A percentile compares a stretch with the other conserved stretches of the same genome.
Conservation (phyloP, 2,888 invertebrate genomes). For the Periphyllus acericola region DNA sequence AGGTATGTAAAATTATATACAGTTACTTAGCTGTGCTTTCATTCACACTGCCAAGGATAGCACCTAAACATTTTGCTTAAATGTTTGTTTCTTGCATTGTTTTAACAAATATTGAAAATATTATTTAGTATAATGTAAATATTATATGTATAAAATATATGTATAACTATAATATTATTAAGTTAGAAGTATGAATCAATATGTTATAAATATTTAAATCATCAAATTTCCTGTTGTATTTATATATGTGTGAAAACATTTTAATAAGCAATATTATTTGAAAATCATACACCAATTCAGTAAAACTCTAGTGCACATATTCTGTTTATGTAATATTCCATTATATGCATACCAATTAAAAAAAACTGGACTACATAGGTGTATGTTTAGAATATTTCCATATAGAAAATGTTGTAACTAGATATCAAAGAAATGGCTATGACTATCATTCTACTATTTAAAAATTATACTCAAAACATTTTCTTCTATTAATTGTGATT, state of each 20-base stretch:
- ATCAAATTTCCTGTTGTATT: neutral
- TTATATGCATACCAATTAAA: neutral
- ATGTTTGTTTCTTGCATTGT: slow-evolving; percentile 22
- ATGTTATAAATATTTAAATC: neutral
- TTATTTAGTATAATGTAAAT: neutral
- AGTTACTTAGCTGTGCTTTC: slow-evolving; percentile 17
- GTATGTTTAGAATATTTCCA: neutral
- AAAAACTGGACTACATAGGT: too few relatives aligned
- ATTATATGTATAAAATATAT: neutral
- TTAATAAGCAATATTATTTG: slow-evolving; percentile 4
- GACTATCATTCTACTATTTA: neutral
- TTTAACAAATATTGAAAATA: neutral
- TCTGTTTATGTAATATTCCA: neutral
- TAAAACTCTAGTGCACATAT: neutral
- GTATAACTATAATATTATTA: neutral
- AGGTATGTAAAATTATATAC: slow-evolving; percentile 51
- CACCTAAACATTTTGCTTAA: slow-evolving; percentile 17
- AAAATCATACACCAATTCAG: neutral
- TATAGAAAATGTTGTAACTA: neutral
- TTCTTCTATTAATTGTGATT: neutral
- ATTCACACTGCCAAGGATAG: slow-evolving; percentile 15
- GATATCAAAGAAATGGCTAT: neutral
- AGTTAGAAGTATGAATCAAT: neutral
- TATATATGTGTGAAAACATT: neutral
- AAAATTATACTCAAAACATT: neutral